Evolutionary conservation across 2,888 invertebrate species (phyloP).

Genomic region (Sympetrum striolatum): DNA sequence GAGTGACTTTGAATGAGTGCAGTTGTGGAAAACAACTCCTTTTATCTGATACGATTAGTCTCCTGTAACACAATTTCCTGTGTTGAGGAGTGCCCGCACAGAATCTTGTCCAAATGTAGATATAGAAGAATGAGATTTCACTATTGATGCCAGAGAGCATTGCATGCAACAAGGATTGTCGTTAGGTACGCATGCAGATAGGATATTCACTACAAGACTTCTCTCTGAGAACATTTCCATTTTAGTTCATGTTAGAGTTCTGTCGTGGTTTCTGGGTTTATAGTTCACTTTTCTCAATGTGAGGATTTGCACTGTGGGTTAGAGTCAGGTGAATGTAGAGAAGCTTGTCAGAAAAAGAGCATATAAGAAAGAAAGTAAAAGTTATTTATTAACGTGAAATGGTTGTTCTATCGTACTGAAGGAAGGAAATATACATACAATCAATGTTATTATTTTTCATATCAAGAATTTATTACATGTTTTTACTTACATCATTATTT

Average conservation of each 20-base stretch:
- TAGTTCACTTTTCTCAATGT: too few relatives aligned
- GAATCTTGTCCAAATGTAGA: conserved; percentile 41
- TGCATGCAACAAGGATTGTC: background rate
- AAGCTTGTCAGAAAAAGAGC: background rate
- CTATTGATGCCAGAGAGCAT: conserved; percentile 25
- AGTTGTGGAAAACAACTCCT: background rate
- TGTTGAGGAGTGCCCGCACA: conserved; percentile 41
- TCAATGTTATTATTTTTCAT: too few relatives aligned
- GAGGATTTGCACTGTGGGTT: background rate
- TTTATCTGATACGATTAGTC: conserved; percentile 18
- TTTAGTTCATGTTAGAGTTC: background rate
- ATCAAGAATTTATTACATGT: too few relatives aligned
- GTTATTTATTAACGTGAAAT: too few relatives aligned
- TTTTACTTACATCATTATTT: too few relatives aligned
- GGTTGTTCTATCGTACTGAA: too few relatives aligned
- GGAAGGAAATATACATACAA: too few relatives aligned
- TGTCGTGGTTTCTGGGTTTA: background rate
- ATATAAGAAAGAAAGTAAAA: too few relatives aligned
- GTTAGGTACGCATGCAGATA: background rate
- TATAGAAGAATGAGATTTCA: background rate
- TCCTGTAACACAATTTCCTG: conserved; percentile 32
- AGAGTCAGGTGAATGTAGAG: background rate
- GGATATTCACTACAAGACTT: background rate
- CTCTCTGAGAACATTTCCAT: background rate
- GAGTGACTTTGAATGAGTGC: background rate